These are phyloP conservation scores for Pholis gunnellus DNA, from an alignment of 2,113 vertebrate species.

Conservation along the genomic window DNA sequence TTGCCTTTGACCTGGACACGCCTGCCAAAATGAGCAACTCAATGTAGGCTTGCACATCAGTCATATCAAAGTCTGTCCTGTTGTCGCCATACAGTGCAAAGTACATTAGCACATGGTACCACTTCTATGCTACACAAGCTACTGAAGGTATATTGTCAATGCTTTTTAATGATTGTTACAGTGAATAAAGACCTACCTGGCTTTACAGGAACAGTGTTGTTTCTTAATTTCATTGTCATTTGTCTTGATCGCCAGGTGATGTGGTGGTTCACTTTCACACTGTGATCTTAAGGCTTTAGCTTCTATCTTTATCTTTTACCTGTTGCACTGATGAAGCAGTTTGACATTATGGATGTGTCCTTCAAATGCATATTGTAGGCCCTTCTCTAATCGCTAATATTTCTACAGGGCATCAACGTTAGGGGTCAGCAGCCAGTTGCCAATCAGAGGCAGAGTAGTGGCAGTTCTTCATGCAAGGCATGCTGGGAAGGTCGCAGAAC, in stretches of 20 bases:
- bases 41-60: too few relatives aligned
- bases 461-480: not conserved
- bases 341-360: not conserved
- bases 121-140: too few relatives aligned
- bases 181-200: too few relatives aligned
- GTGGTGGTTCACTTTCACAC: too few relatives aligned
- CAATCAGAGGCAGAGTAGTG: not conserved
- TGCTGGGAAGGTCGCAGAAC: not conserved
- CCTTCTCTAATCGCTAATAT: not conserved
- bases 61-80: too few relatives aligned
- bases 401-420: not conserved
- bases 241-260: not conserved
- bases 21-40: too few relatives aligned
- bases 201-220: not conserved
- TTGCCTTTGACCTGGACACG: too few relatives aligned
- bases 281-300: too few relatives aligned
- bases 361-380: not conserved
- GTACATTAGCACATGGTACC: too few relatives aligned
- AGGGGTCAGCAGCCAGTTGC: not conserved
- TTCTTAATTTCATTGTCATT: not conserved
- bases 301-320: not conserved
- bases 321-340: not conserved
- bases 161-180: too few relatives aligned
- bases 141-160: too few relatives aligned
- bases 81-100: too few relatives aligned